These are phyloP conservation scores for Neuroscelio doddi DNA, from an alignment of 2,888 invertebrate genomes.

Conservation along the genomic window DNA sequence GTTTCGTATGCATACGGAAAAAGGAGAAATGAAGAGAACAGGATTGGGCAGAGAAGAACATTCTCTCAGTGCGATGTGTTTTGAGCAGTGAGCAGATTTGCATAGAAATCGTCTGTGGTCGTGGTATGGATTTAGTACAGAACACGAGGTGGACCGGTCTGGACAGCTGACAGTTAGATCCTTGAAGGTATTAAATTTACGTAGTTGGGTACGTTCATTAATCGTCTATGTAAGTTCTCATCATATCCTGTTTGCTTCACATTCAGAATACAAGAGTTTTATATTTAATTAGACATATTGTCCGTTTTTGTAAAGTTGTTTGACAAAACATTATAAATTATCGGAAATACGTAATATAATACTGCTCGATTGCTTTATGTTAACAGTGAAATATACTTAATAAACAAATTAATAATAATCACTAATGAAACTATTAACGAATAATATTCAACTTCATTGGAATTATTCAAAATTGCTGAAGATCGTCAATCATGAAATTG, in stretches of 20 bases:
- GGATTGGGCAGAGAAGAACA: conserved; percentile 6
- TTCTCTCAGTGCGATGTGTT: not conserved
- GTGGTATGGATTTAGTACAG: conserved; percentile 52
- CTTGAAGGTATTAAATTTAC: conserved; percentile 57
- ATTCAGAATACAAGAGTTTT: not conserved
- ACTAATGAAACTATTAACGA: too few relatives aligned
- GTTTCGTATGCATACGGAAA: conserved; percentile 7
- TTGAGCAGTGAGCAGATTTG: conserved; percentile 57
- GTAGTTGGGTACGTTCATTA: conserved; percentile 39
- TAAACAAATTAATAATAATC: too few relatives aligned
- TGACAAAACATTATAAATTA: too few relatives aligned
- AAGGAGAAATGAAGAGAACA: conserved; percentile 8
- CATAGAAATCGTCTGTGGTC: conserved; percentile 60
- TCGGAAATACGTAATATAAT: too few relatives aligned
- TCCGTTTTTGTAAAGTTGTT: too few relatives aligned
- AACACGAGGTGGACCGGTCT: conserved; percentile 46
- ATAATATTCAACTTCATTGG: too few relatives aligned
- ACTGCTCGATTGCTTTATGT: too few relatives aligned
- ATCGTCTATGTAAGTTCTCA: conserved; percentile 27
- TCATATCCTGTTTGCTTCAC: conserved; percentile 2
- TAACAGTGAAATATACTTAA: too few relatives aligned
- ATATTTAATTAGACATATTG: too few relatives aligned
- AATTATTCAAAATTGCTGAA: too few relatives aligned
- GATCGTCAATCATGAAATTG: too few relatives aligned
- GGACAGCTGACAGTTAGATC: conserved; percentile 60